phyloP scores from a whole-genome alignment of 2,113 vertebrate genomes.

The Osmerus eperlanus region DNA sequence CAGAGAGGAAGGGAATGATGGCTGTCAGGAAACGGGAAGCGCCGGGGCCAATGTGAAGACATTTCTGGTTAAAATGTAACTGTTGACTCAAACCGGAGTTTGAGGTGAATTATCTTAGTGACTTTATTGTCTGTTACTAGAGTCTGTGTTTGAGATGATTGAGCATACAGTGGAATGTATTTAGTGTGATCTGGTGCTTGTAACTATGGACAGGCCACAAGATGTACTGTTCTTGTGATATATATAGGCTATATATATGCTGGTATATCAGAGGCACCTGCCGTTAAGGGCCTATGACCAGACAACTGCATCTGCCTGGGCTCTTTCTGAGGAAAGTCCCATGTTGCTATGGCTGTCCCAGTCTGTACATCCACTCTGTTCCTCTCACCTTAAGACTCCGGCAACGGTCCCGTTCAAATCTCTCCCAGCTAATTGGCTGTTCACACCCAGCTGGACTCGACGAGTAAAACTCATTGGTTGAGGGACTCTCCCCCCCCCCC shows the following conservation, averaged over 20 bases:
- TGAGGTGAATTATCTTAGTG: background rate
- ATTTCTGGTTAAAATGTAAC: background rate
- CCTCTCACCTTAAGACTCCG: background rate
- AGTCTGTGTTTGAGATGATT: no score
- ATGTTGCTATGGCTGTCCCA: no score
- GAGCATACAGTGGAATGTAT: no score
- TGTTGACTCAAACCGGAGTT: background rate
- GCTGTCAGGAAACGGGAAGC: conserved; percentile 55
- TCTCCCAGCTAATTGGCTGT: conserved; percentile 61
- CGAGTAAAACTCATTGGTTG: conserved; percentile 60
- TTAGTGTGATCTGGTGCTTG: no score
- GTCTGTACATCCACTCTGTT: background rate
- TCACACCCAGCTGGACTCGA: conserved; percentile 51
- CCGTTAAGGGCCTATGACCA: no score
- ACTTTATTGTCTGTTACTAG: no score
- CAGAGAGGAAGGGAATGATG: conserved; percentile 52
- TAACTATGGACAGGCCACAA: no score
- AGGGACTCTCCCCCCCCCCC: conserved; percentile 28
- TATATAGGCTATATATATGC: no score
- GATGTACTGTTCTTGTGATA: no score
- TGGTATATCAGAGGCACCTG: no score
- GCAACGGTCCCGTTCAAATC: conserved; percentile 69
- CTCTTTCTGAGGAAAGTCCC: no score
- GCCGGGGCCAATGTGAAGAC: conserved; percentile 28
- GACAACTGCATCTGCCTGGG: no score